Percentiles rank a stretch among this genome's conserved stretches.
These are phyloP conservation scores for Caradrina clavipalpis DNA, from an alignment of 2,888 invertebrate species.

Conservation along the genomic window DNA sequence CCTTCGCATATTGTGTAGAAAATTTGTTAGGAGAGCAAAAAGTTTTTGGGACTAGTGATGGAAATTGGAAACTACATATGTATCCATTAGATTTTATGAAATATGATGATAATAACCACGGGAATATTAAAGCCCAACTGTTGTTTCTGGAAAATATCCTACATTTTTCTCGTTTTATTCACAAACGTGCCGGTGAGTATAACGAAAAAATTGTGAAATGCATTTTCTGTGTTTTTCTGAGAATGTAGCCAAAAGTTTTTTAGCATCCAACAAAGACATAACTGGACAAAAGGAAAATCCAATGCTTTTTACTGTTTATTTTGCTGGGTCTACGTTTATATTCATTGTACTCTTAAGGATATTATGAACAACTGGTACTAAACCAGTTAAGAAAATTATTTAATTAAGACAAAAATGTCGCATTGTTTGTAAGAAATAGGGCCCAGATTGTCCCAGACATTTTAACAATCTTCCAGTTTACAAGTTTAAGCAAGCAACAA, in stretches of 20 bases:
- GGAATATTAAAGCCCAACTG: constrained; percentile 4
- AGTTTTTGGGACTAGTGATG: constrained; percentile 17
- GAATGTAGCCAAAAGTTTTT: not conserved
- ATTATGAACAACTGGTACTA: no score
- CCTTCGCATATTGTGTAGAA: constrained; percentile 33
- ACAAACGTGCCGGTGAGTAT: not conserved
- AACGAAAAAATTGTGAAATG: not conserved
- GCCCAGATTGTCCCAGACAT: not conserved
- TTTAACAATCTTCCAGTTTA: no score
- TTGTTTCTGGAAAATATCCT: constrained; percentile 1
- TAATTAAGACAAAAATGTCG: not conserved
- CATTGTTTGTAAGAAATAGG: no score
- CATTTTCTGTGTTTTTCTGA: constrained; percentile 1
- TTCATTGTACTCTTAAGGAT: not conserved
- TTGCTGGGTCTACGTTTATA: not conserved
- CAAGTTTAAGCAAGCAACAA: not conserved
- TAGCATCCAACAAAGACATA: not conserved
- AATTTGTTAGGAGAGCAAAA: constrained; percentile 40
- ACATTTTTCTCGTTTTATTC: no score
- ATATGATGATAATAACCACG: not conserved
- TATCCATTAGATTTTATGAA: constrained; percentile 19
- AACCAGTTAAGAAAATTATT: no score
- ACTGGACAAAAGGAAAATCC: not conserved
- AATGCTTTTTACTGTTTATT: not conserved
- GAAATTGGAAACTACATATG: constrained; percentile 31